Conservation (phyloP, 2,888 invertebrate genomes). For the Mellilla xanthometata region DNA sequence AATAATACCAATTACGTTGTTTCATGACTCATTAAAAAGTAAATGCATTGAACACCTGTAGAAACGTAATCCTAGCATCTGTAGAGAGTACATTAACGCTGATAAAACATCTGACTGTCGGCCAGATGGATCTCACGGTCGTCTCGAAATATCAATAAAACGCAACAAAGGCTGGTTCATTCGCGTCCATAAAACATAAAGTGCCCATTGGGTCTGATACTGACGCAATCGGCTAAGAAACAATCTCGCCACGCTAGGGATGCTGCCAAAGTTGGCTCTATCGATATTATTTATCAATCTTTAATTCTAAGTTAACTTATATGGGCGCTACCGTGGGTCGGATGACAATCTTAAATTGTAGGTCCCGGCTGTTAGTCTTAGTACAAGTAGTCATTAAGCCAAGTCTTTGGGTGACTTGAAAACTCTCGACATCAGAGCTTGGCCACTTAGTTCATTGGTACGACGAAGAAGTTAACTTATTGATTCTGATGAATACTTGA, state of each 20-base stretch:
- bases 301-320: too few relatives aligned
- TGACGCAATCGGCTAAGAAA: constrained; percentile 31
- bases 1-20: too few relatives aligned
- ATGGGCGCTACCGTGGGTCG: too few relatives aligned
- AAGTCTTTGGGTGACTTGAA: too few relatives aligned
- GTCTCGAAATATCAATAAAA: constrained; percentile 28
- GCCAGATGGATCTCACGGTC: constrained; percentile 24
- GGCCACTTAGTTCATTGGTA: too few relatives aligned
- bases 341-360: too few relatives aligned
- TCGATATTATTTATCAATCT: not conserved
- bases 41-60: not conserved
- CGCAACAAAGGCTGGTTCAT: constrained; percentile 27
- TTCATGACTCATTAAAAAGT: too few relatives aligned
- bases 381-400: too few relatives aligned
- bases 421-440: too few relatives aligned
- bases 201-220: constrained; percentile 23
- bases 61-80: not conserved
- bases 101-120: constrained; percentile 13
- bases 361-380: too few relatives aligned
- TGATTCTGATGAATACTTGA: too few relatives aligned
- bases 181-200: constrained; percentile 29
- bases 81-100: not conserved
- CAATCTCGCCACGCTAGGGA: constrained; percentile 29
- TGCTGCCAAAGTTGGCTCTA: not conserved
- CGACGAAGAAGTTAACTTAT: too few relatives aligned